Base-by-base conservation (phyloP, 2,113 vertebrate species). In the Eudyptes chrysolophus region DNA sequence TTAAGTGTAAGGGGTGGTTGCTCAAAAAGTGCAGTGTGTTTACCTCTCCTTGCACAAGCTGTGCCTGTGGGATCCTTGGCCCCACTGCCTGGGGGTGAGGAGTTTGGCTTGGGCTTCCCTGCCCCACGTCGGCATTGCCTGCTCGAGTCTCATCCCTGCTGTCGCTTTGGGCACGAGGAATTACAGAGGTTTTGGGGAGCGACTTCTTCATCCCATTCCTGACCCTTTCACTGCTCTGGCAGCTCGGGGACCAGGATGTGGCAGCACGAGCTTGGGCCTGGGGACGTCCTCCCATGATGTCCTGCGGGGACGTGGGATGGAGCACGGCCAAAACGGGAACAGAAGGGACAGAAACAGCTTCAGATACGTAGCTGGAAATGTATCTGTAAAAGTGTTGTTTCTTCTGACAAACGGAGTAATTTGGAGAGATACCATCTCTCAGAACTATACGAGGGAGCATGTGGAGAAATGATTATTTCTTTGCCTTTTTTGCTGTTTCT, bases 111-210 rank as follows among this genome's bases (percentile, higher is more conserved):
- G 36, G 51, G 42, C 74, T 34, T 17, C 40, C 78, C 55, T 66
- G 46, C 29, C 46, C 76, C 34, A 18, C 6, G 0, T n/a, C 0
- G 2, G 34, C 40, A 13, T 30, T 18, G 30, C 21, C 30, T 13
- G 17, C 52, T 42, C 1, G 1, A 27, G 40, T 18, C 25, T 26
- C 1, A 6, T n/a, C 42, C 27, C 27, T 1, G 0, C 27, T 0
- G 3, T 32, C 5, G 4, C 66, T 38, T 36, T 14, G 49, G 48
- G 48, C 42, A 20, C 1, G 1, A n/a, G 29, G 30, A 22, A 11
- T 48, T 24, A 5, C 46, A 40, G 55, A n/a, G 51, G 1, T 32
- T 11, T 51, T 5, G 44, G 52, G 40, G 32, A 87, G 54, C 2
- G 6, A 10, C 49, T 30, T 42, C 57, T 51, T 22, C 55, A 30